These are phyloP conservation scores for Callocephalon fimbriatum DNA, from an alignment of 2,113 vertebrate genomes.

Conservation along the genomic window DNA sequence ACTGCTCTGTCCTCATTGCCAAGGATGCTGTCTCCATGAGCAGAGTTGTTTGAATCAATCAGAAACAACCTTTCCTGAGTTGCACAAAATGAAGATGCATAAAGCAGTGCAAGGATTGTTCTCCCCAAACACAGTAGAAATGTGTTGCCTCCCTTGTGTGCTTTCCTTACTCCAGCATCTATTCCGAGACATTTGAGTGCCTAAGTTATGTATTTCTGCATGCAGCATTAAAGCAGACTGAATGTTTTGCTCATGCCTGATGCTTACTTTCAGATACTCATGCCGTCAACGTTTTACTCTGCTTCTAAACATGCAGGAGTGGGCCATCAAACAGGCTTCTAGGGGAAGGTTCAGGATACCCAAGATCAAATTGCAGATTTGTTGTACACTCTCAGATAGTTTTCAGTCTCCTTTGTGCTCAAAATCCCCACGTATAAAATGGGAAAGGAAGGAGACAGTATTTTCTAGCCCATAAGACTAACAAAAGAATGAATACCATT, in stretches of 20 bases:
- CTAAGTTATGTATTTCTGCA: background rate
- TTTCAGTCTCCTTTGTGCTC: background rate
- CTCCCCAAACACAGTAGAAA: background rate
- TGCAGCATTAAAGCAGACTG: background rate
- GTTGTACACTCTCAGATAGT: background rate
- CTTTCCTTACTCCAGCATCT: background rate
- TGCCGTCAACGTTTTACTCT: background rate
- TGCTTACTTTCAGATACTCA: background rate
- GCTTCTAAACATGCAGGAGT: background rate
- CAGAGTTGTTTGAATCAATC: background rate
- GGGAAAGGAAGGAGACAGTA: background rate
- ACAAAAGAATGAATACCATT: background rate
- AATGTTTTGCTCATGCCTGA: background rate
- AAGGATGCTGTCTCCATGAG: background rate
- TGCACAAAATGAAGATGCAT: background rate
- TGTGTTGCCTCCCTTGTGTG: background rate
- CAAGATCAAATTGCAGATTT: background rate
- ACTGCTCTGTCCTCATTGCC: background rate
- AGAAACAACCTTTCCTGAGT: background rate
- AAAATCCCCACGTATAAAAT: background rate
- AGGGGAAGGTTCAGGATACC: background rate
- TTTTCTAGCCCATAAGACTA: background rate
- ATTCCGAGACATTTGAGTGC: background rate
- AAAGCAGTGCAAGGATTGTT: background rate
- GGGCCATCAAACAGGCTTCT: background rate